Conservation (phyloP, 2,797 vertebrate species). For the Hapalemur alaotrensis region DNA sequence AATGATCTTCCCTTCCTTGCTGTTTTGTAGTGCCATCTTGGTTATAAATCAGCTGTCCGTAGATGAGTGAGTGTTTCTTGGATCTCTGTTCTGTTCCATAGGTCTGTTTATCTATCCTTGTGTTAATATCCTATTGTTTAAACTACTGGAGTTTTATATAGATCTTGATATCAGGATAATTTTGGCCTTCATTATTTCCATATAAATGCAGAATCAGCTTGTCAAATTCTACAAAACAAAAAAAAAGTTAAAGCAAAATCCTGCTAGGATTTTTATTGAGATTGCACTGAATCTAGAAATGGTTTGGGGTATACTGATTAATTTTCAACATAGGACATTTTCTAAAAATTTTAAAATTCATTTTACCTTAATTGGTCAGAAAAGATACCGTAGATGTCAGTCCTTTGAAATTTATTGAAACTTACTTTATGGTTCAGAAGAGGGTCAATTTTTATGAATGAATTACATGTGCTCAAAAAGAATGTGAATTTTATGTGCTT, state of each 20-base stretch:
- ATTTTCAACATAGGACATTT: background rate
- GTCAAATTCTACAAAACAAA: background rate
- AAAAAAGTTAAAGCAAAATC: background rate
- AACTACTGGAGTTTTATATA: background rate
- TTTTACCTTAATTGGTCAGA: constrained; percentile 12
- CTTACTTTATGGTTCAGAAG: background rate
- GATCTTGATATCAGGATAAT: background rate
- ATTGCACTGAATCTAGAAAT: background rate
- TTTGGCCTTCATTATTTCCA: background rate
- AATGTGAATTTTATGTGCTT: background rate
- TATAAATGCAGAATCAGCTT: constrained; percentile 13
- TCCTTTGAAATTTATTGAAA: background rate
- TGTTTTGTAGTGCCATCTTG: background rate
- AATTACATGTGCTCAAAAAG: background rate
- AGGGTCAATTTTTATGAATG: background rate
- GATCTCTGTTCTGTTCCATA: background rate
- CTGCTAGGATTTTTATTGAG: constrained; percentile 14
- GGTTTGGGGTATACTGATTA: background rate
- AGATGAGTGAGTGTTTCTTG: background rate
- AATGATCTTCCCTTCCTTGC: background rate
- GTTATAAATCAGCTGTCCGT: background rate
- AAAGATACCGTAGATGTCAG: background rate
- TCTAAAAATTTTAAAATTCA: background rate
- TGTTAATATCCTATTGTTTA: background rate
- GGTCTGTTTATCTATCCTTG: background rate